phyloP scores from a whole-genome alignment of 2,797 vertebrate species.

The Xenopus petersii region DNA sequence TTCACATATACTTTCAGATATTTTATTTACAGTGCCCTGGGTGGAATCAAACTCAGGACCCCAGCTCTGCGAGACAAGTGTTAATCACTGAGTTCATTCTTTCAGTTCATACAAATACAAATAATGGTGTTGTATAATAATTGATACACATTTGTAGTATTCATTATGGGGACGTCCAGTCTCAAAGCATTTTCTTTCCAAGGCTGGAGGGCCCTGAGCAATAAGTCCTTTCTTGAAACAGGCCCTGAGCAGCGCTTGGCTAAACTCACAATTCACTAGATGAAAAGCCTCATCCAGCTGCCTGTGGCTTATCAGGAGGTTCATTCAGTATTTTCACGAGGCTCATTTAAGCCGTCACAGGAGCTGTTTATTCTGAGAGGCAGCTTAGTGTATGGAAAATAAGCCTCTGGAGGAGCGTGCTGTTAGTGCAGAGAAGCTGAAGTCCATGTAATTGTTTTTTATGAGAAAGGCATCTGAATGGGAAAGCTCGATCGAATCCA shows the following conservation, averaged over 20 bases:
- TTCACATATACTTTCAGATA: too few relatives aligned
- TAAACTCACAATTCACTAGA: conserved; percentile 45
- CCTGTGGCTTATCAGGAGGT: conserved; percentile 43
- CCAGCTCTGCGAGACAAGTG: too few relatives aligned
- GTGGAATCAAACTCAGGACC: too few relatives aligned
- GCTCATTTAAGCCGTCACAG: conserved; percentile 45
- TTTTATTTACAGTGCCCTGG: too few relatives aligned
- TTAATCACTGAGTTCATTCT: too few relatives aligned
- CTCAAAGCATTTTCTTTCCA: too few relatives aligned
- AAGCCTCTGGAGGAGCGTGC: background rate
- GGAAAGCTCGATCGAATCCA: background rate
- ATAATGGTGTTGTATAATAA: too few relatives aligned
- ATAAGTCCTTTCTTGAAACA: too few relatives aligned
- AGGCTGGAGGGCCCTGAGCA: too few relatives aligned
- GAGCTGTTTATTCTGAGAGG: conserved; percentile 38
- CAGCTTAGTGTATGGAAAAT: conserved; percentile 11
- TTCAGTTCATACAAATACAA: too few relatives aligned
- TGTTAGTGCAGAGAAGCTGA: background rate
- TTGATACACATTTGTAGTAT: too few relatives aligned
- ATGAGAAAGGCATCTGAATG: background rate
- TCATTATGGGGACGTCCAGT: too few relatives aligned
- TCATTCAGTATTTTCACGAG: conserved; percentile 45
- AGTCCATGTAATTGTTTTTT: background rate
- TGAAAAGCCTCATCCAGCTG: conserved; percentile 5
- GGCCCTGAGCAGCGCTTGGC: conserved; percentile 51